Percentiles rank a stretch among this genome's conserved stretches.
These are phyloP conservation scores for Holcopasites calliopsidis DNA, from an alignment of 1,140 invertebrate species.

Conservation along the genomic window DNA sequence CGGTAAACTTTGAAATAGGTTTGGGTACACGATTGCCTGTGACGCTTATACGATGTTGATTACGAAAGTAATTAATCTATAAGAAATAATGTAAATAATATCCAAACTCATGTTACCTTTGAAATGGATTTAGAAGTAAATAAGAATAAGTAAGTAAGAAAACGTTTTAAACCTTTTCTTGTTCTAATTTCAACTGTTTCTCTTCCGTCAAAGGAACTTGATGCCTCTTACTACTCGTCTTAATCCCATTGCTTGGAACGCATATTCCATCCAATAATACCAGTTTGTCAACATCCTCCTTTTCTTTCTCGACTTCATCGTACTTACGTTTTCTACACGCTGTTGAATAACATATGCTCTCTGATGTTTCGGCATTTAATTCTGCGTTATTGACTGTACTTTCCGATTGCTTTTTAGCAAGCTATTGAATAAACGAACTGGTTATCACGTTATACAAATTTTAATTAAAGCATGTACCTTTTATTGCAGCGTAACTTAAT, in stretches of 20 bases:
- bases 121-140: neutral
- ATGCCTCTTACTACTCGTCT: slow-evolving; percentile 64
- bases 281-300: slow-evolving; percentile 60
- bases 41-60: slow-evolving; percentile 87
- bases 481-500: neutral
- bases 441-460: slow-evolving; percentile 24
- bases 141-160: slow-evolving; percentile 27
- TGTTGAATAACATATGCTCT: slow-evolving; percentile 17
- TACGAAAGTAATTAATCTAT: slow-evolving; percentile 87
- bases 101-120: slow-evolving; percentile 28
- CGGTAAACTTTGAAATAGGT: slow-evolving; percentile 87
- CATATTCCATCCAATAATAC: slow-evolving; percentile 63
- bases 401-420: slow-evolving; percentile 46
- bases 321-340: slow-evolving; percentile 55
- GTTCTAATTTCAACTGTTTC: slow-evolving; percentile 75
- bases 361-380: slow-evolving; percentile 32
- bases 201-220: slow-evolving; percentile 75
- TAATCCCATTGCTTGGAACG: no score
- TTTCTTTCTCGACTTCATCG: slow-evolving; percentile 46
- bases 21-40: slow-evolving; percentile 88
- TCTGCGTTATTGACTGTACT: slow-evolving; percentile 31
- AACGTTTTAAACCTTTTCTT: slow-evolving; percentile 77
- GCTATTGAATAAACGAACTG: slow-evolving; percentile 43
- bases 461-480: slow-evolving; percentile 63
- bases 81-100: slow-evolving; percentile 61